Conservation (phyloP, 2,797 vertebrate genomes). For the Gila robusta region DNA sequence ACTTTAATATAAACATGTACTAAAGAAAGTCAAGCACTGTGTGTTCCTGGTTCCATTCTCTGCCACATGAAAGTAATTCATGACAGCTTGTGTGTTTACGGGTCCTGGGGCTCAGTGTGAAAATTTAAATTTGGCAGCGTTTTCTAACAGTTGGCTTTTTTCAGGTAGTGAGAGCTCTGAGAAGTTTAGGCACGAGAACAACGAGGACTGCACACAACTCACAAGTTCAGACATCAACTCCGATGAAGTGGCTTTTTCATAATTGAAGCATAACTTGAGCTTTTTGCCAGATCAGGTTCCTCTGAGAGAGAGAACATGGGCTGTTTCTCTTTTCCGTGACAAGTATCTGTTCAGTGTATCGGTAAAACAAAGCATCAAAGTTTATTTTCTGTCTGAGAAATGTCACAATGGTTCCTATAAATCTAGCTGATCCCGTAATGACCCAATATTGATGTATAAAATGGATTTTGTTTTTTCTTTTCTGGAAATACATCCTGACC, state of each 20-base stretch:
- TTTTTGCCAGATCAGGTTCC: conserved; percentile 49
- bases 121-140: conserved; percentile 55
- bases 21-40: conserved; percentile 36
- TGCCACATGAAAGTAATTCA: conserved; percentile 60
- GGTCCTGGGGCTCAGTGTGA: conserved; percentile 54
- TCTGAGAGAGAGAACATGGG: conserved; percentile 29
- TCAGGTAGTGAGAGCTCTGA: conserved; percentile 46
- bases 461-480: conserved; percentile 8
- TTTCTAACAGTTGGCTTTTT: conserved; percentile 32
- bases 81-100: conserved; percentile 60
- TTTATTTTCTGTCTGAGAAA: not conserved
- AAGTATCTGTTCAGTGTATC: conserved; percentile 26
- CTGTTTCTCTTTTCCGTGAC: conserved; percentile 23
- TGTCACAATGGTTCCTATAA: not conserved
- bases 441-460: conserved; percentile 16
- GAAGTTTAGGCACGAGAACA: conserved; percentile 9
- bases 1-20: conserved; percentile 54
- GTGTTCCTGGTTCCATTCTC: conserved; percentile 53
- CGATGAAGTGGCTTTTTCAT: conserved; percentile 51
- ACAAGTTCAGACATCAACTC: conserved; percentile 46
- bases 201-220: not conserved
- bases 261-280: conserved; percentile 48
- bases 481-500: conserved; percentile 16
- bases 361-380: conserved; percentile 27
- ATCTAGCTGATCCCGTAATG: conserved; percentile 5